Conservation (phyloP, 2,888 invertebrate species). For the Caenorhabditis drosophilae region DNA sequence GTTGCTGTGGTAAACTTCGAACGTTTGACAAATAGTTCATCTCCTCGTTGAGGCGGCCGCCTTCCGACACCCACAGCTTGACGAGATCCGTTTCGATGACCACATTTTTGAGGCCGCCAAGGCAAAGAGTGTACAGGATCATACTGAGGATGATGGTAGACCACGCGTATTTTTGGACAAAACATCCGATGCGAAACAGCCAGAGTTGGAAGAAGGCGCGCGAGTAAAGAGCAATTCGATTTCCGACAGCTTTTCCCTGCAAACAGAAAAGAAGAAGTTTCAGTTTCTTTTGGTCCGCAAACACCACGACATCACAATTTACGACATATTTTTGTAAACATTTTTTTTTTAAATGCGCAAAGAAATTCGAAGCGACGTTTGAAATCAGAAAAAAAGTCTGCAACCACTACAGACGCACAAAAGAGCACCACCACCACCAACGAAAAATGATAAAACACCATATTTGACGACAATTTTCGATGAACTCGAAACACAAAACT, state of each 20-base stretch:
- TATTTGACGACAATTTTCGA: no score
- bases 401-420: no score
- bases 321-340: neutral
- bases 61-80: conserved; percentile 84
- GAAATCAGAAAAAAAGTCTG: no score
- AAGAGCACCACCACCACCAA: no score
- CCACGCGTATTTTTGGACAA: conserved; percentile 58
- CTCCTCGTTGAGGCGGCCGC: conserved; percentile 66
- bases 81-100: conserved; percentile 92
- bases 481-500: no score
- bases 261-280: no score
- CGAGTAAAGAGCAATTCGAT: conserved; percentile 63
- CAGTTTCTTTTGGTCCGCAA: no score
- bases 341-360: neutral
- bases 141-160: conserved; percentile 42
- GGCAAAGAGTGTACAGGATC: conserved; percentile 74
- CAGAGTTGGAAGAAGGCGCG: conserved; percentile 62
- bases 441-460: no score
- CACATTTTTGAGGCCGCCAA: conserved; percentile 92
- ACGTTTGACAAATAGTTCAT: conserved; percentile 50
- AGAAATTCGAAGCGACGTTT: neutral
- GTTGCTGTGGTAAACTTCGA: conserved; percentile 15
- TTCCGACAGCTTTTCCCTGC: conserved; percentile 63
- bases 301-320: no score
- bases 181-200: conserved; percentile 57